Base-by-base conservation (phyloP, 1,140 invertebrate species). In the Melitaea cinxia region DNA sequence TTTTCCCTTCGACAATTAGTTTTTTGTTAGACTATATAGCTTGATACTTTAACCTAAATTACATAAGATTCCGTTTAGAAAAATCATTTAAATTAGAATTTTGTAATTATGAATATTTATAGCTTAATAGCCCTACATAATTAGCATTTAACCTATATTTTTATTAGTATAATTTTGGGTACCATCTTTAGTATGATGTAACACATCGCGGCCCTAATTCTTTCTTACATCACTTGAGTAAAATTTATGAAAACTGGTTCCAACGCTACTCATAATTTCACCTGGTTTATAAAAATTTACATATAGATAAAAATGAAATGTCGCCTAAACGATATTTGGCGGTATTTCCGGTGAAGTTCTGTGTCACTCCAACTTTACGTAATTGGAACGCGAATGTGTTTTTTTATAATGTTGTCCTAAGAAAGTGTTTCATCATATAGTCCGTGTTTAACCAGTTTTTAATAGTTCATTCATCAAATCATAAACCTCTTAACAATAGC, bases 231-330 rank as follows among this genome's bases (percentile, higher is more conserved):
- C 74, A 74, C 70, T 56, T 68, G 69, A 69, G 57, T 68, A 68
- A 66, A 67, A 53, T 62, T 26, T 53, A 50, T 17, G 4, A 21
- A 65, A 71, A 73, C 70, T 59, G 15, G 70, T 73, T 70, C 59
- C 19, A 55, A 72, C 75, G 35, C 73, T 68, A 65, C 61, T 65
- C 70, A 69, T 59, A 73, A 65, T 81, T 81, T 83, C 74, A 77
- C 77, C 62, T 62, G 47, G 61, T 28, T 60, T 52, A 15, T 72
- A 68, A 60, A 70, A 76, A 78, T 62, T 57, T 68, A 33, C 24
- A 6, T 53, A 54, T 62, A 23, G 42, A 57, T 49, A 70, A 73
- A 63, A 63, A 72, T 72, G 70, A 70, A 70, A 55, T 50, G 57
- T 54, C 52, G 59, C 52, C 49, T 72, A 72, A 68, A 73, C 73